Evolutionary conservation across 2,888 invertebrate species (phyloP).

Genomic region (Lysandra bellargus): DNA sequence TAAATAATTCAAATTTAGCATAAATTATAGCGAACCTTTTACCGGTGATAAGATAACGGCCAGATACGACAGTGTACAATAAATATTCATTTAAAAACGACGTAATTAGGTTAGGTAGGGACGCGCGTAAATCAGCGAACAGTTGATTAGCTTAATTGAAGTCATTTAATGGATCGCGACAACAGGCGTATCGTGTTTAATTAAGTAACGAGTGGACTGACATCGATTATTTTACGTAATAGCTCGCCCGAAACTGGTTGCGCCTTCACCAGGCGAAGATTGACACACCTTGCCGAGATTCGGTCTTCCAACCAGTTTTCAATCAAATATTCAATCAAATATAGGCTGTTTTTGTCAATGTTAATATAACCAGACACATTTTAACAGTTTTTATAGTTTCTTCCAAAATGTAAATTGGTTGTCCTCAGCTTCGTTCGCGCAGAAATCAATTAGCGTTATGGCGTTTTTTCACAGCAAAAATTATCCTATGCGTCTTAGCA

Average conservation of each 20-base stretch:
- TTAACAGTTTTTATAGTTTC: background rate
- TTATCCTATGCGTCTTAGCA: too few relatives aligned
- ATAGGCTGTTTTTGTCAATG: background rate
- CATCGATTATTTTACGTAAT: conserved; percentile 67
- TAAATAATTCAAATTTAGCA: conserved; percentile 22
- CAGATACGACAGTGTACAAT: conserved; percentile 39
- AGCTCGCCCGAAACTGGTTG: conserved; percentile 32
- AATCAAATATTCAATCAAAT: conserved; percentile 1
- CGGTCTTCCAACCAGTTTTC: background rate
- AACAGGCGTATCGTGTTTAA: conserved; percentile 74
- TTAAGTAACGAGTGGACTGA: conserved; percentile 74
- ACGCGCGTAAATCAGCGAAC: conserved; percentile 66
- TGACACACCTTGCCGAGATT: conserved; percentile 3
- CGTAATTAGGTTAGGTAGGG: conserved; percentile 47
- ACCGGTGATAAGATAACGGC: conserved; percentile 33
- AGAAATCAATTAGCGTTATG: too few relatives aligned
- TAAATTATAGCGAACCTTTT: conserved; percentile 26
- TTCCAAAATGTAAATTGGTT: background rate
- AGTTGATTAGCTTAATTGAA: conserved; percentile 75
- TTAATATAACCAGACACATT: background rate
- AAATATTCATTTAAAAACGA: conserved; percentile 49
- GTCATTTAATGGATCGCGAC: conserved; percentile 71
- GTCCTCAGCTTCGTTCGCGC: too few relatives aligned
- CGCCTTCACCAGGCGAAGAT: conserved; percentile 6
- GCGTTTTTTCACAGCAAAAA: too few relatives aligned